These are phyloP conservation scores for Dissostichus mawsoni DNA, from an alignment of 2,113 vertebrate species.

Conservation along the genomic window DNA sequence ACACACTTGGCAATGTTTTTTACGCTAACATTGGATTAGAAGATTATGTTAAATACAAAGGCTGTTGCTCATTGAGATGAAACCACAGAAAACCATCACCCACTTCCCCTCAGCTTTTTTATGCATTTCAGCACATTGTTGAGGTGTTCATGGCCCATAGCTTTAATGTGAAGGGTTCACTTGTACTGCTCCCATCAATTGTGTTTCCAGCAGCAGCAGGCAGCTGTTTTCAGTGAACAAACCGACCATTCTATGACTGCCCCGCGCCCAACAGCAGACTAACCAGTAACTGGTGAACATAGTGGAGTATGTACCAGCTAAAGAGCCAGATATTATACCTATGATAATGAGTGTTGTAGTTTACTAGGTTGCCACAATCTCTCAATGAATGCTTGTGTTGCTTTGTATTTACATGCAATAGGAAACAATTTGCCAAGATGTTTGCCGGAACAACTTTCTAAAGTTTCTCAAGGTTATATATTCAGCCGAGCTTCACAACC, in stretches of 20 bases:
- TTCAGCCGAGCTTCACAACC: no score
- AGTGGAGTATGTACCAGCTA: background rate
- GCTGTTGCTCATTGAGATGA: background rate
- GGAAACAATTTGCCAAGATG: background rate
- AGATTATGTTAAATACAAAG: background rate
- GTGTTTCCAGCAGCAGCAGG: background rate
- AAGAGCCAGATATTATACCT: background rate
- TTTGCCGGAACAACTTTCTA: background rate
- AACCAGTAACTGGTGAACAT: background rate
- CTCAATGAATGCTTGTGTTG: background rate
- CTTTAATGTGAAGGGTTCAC: background rate
- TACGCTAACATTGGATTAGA: background rate
- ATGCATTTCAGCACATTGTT: constrained; percentile 4
- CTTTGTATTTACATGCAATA: background rate
- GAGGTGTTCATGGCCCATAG: background rate
- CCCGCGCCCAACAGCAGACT: background rate
- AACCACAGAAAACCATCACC: background rate
- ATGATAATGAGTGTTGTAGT: background rate
- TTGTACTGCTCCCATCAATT: background rate
- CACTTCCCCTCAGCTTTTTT: background rate
- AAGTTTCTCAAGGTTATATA: background rate
- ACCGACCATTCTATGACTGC: no score
- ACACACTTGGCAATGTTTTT: background rate
- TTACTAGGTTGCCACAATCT: background rate
- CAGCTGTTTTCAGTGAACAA: background rate